phyloP scores from a whole-genome alignment of 2,113 vertebrate genomes.

The Chauna torquata region DNA sequence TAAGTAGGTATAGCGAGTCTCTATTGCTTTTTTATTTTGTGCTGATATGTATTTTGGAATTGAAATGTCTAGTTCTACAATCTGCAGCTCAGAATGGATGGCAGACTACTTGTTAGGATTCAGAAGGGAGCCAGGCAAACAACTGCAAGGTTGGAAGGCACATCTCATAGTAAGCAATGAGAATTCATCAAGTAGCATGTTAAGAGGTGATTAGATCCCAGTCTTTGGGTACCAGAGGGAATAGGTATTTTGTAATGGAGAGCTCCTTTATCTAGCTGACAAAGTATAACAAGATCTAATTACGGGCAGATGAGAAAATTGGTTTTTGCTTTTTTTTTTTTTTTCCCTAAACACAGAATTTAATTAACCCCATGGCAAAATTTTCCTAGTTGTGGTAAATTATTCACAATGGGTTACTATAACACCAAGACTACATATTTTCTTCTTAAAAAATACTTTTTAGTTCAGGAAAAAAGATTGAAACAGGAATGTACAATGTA shows the following conservation, averaged over 20 bases:
- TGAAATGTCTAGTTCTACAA: neutral
- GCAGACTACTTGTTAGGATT: neutral
- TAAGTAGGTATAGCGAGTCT: neutral
- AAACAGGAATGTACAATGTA: rapidly evolving
- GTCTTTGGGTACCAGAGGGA: neutral
- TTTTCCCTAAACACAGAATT: neutral
- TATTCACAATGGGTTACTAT: neutral
- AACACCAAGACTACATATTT: neutral
- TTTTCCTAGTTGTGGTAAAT: neutral
- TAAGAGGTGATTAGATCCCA: neutral
- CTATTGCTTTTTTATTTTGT: neutral
- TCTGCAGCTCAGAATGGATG: neutral
- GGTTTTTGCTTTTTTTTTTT: neutral
- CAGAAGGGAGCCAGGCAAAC: neutral
- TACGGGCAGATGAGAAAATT: neutral
- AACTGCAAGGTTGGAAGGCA: neutral
- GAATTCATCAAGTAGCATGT: neutral
- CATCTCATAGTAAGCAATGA: neutral
- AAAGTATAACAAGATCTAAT: neutral
- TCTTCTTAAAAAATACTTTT: neutral
- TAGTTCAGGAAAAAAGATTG: neutral
- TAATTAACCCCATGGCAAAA: neutral
- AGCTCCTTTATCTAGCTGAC: neutral
- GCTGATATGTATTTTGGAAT: neutral
- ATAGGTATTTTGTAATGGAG: neutral